These are phyloP conservation scores for Galerucella calmariensis DNA, from an alignment of 2,888 invertebrate species.

Conservation along the genomic window DNA sequence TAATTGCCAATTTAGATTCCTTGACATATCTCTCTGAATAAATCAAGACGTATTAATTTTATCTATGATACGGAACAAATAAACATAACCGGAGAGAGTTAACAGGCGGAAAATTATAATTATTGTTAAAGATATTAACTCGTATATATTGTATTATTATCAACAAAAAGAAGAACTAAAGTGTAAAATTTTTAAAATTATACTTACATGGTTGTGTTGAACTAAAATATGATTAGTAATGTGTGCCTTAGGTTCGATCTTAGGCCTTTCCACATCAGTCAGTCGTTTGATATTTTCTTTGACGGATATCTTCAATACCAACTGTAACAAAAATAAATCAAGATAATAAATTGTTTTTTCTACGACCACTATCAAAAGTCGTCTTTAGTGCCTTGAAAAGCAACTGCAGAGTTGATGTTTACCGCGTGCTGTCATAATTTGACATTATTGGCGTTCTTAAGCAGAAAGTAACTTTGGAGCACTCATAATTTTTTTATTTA, in stretches of 20 bases:
- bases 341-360: neutral
- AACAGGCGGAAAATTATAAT: constrained; percentile 10
- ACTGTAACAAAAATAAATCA: constrained; percentile 59
- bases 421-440: too few species aligned
- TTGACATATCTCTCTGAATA: constrained; percentile 11
- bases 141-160: too few species aligned
- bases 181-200: constrained; percentile 12
- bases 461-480: too few species aligned
- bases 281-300: constrained; percentile 71
- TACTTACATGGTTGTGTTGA: constrained; percentile 64
- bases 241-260: constrained; percentile 70
- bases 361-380: too few species aligned
- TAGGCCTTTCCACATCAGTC: constrained; percentile 70
- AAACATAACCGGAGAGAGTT: neutral
- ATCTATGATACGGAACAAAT: constrained; percentile 9
- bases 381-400: too few species aligned
- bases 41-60: neutral
- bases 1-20: constrained; percentile 12
- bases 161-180: too few species aligned
- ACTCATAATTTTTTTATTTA: too few species aligned
- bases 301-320: constrained; percentile 70
- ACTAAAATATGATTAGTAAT: constrained; percentile 69
- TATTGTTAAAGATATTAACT: constrained; percentile 5
- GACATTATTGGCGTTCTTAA: too few species aligned
- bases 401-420: too few species aligned